These are phyloP conservation scores for Arge pagana DNA, from an alignment of 2,888 invertebrate genomes.

Conservation along the genomic window DNA sequence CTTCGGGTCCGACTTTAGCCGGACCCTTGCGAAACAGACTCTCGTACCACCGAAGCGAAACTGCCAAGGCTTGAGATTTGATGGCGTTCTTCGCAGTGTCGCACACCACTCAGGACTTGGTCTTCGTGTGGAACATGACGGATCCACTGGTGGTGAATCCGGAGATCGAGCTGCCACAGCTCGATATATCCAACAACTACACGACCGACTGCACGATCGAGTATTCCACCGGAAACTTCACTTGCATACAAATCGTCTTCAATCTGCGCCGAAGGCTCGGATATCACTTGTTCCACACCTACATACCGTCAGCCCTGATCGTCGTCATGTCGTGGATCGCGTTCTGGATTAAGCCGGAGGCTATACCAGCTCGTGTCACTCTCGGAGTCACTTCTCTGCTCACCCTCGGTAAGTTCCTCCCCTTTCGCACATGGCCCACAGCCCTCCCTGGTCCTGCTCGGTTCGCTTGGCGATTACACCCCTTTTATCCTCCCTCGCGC, in stretches of 20 bases:
- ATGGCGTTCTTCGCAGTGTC: conserved; percentile 67
- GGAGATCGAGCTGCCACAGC: conserved; percentile 85
- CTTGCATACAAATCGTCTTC: conserved; percentile 88
- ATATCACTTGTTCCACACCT: conserved; percentile 90
- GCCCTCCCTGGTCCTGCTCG: no score
- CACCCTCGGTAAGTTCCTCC: conserved; percentile 69
- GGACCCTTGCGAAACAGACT: no score
- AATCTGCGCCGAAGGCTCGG: conserved; percentile 81
- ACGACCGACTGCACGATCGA: conserved; percentile 88
- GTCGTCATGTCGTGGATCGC: conserved; percentile 97
- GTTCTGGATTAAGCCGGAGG: conserved; percentile 95
- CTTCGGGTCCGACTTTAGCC: no score
- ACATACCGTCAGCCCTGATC: conserved; percentile 88
- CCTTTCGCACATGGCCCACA: conserved; percentile 13
- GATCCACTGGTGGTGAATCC: conserved; percentile 87
- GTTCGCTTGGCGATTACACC: no score
- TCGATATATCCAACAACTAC: conserved; percentile 84
- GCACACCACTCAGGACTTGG: conserved; percentile 86
- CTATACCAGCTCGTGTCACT: conserved; percentile 90
- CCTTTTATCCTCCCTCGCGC: no score
- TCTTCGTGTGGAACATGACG: conserved; percentile 88
- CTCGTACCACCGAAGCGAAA: no score
- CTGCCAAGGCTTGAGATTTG: no score
- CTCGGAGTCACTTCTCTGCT: conserved; percentile 90
- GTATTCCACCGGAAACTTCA: conserved; percentile 89